Conservation (phyloP, 2,888 invertebrate genomes). For the Ophonus ardosiacus region DNA sequence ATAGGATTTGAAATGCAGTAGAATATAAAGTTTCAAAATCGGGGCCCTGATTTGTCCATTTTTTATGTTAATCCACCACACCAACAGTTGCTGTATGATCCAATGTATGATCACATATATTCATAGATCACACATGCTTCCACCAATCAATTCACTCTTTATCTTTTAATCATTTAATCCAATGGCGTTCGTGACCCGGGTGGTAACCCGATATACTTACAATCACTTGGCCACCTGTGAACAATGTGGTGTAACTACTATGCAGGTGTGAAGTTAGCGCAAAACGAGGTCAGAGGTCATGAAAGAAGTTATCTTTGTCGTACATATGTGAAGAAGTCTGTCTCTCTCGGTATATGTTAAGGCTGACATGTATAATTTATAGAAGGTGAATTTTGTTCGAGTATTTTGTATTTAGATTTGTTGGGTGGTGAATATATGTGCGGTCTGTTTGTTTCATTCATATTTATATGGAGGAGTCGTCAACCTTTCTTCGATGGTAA, state of each 20-base stretch:
- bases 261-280: constrained; percentile 49
- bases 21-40: too few species aligned
- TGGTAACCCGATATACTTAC: constrained; percentile 27
- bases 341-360: background rate
- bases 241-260: constrained; percentile 22
- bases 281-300: constrained; percentile 44
- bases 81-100: too few species aligned
- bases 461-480: background rate
- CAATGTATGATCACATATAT: too few species aligned
- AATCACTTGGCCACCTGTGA: constrained; percentile 37
- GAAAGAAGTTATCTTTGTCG: background rate
- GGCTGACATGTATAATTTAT: constrained; percentile 7
- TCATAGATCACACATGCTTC: too few species aligned
- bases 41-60: too few species aligned
- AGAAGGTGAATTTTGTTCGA: background rate
- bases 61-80: too few species aligned
- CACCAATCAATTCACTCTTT: background rate
- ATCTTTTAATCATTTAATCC: background rate
- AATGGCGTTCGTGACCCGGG: constrained; percentile 37
- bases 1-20: too few species aligned
- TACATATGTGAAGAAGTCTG: background rate
- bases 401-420: constrained; percentile 13
- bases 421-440: background rate
- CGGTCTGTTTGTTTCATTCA: background rate
- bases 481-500: background rate